These are phyloP conservation scores for Stenopsyche tienmushanensis DNA, from an alignment of 1,140 invertebrate species.

Conservation along the genomic window DNA sequence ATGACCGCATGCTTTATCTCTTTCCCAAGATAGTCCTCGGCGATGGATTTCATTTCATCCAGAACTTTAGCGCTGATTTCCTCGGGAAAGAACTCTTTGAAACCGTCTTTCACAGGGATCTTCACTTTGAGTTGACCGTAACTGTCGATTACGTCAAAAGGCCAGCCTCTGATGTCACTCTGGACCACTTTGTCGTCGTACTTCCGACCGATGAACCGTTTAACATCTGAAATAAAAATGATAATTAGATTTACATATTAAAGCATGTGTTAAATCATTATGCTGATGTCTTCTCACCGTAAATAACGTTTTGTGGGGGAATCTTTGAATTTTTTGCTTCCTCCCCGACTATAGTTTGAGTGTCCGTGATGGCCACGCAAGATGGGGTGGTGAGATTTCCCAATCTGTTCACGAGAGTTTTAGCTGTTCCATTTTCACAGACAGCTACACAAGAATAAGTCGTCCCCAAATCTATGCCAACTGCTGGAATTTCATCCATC, in stretches of 20 bases:
- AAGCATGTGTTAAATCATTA: too few relatives aligned
- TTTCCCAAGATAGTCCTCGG: constrained; percentile 58
- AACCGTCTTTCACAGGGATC: constrained; percentile 67
- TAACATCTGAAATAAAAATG: constrained; percentile 57
- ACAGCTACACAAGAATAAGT: constrained; percentile 83
- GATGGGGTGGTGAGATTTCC: constrained; percentile 90
- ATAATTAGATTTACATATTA: too few relatives aligned
- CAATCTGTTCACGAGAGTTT: constrained; percentile 94
- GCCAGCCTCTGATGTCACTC: constrained; percentile 74
- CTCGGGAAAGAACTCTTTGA: constrained; percentile 70
- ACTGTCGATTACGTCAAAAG: constrained; percentile 68
- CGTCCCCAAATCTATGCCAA: constrained; percentile 75
- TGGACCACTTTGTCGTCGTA: constrained; percentile 72
- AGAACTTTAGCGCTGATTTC: constrained; percentile 69
- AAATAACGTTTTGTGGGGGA: not conserved
- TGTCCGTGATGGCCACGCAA: constrained; percentile 87
- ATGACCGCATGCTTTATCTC: constrained; percentile 65
- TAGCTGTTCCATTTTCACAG: constrained; percentile 83
- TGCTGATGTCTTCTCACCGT: too few relatives aligned
- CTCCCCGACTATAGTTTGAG: constrained; percentile 74
- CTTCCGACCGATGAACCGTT: constrained; percentile 66
- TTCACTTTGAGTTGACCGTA: constrained; percentile 64
- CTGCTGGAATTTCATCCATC: too few relatives aligned
- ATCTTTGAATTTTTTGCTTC: constrained; percentile 67
- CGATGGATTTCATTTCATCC: constrained; percentile 63